Evolutionary conservation across 2,888 invertebrate genomes (phyloP), one percentile per base, ranked within the genome.

Genomic region (Caenorhabditis zanzibari): DNA sequence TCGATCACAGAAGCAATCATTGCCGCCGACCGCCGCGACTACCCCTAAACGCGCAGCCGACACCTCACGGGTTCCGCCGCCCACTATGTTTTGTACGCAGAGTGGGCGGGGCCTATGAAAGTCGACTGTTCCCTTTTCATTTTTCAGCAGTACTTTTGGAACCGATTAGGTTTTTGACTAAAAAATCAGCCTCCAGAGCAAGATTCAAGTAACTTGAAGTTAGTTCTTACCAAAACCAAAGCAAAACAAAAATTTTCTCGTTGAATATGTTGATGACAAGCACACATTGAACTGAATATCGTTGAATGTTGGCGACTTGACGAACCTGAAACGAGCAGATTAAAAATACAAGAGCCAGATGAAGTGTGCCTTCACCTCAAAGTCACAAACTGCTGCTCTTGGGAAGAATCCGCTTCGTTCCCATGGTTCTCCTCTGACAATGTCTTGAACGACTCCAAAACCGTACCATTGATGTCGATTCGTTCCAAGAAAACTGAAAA

Each of bases 181-280:
- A n/a, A n/a, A 38, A 12, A 10, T 38, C 6, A 2, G 12, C 38
- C 38, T 38, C 7, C 10, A 38, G 12, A 38, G n/a, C 38, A 10
- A 38, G 38, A 38, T 12, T 38, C 12, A 38, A 12, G 38, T 38
- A 10, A 38, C 10, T 38, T 2, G 10, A 10, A 2, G 5, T 38
- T 12, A 28, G 26, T 24, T 72, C 86, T 80, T 16, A 89, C 89
- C 88, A 89, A 73, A 89, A 92, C 91, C 91, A 92, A 1, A 92
- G 86, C 49, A 92, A 80, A 19, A 92, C 88, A 82, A 92, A 92
- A 41, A 92, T 92, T 81, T 90, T 92, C 77, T 92, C 92, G 69
- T 91, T 92, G 88, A 92, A 92, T 61, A 92, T 90, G 85, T 92
- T 92, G 81, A 92, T 92, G 24, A 92, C 92, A 14, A 92, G 87